These are phyloP conservation scores for Gobio occitaniae DNA, from an alignment of 2,797 vertebrate genomes.

Conservation along the genomic window DNA sequence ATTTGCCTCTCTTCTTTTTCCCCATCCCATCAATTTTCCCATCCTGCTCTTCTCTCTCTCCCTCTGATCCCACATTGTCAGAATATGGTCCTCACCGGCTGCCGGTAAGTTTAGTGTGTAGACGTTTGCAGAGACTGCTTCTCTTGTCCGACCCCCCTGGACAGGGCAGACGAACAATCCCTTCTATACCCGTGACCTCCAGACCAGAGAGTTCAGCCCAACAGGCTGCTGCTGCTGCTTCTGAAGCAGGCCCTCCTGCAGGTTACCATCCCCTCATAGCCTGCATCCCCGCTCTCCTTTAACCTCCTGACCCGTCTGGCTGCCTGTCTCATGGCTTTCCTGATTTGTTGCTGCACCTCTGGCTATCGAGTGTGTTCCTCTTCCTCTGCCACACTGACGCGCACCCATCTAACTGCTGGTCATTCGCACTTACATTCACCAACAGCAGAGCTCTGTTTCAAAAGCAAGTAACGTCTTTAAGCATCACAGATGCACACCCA, in stretches of 20 bases:
- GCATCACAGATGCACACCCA: neutral
- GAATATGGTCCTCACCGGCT: constrained; percentile 90
- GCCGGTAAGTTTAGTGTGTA: constrained; percentile 97
- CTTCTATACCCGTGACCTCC: constrained; percentile 70
- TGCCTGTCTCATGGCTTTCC: constrained; percentile 64
- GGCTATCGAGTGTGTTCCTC: constrained; percentile 37
- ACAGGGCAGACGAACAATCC: constrained; percentile 80
- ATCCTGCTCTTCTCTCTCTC: constrained; percentile 64
- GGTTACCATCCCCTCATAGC: constrained; percentile 78
- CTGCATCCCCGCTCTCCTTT: constrained; percentile 41
- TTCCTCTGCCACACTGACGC: neutral
- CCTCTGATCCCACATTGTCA: constrained; percentile 78
- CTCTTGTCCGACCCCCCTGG: constrained; percentile 93
- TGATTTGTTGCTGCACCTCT: constrained; percentile 66
- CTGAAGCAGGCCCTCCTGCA: constrained; percentile 78
- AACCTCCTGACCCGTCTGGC: constrained; percentile 51
- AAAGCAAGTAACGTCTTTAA: neutral
- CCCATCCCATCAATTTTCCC: neutral
- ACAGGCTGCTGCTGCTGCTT: constrained; percentile 74
- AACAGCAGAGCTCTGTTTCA: constrained; percentile 12
- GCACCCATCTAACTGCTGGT: constrained; percentile 11
- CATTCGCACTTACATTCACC: constrained; percentile 13
- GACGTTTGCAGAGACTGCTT: constrained; percentile 94
- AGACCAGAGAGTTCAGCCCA: constrained; percentile 76
- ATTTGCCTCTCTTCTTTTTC: constrained; percentile 46